These are phyloP conservation scores for Yponomeuta malinellus DNA, from an alignment of 2,888 invertebrate genomes.

Conservation along the genomic window DNA sequence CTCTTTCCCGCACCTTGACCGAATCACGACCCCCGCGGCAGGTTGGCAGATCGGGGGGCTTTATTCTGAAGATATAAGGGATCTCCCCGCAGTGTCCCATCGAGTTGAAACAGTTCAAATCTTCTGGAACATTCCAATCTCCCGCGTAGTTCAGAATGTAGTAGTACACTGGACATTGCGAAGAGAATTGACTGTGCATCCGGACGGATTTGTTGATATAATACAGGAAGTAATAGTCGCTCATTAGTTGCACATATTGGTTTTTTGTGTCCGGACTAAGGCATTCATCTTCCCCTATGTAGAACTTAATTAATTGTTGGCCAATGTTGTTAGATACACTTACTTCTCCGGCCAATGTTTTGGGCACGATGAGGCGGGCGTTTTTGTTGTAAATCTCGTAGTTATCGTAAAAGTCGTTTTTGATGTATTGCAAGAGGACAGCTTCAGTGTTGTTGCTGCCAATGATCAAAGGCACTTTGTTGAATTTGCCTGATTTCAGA, in stretches of 20 bases:
- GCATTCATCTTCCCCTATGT: conserved; percentile 46
- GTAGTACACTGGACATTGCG: conserved; percentile 53
- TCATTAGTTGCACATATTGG: conserved; percentile 57
- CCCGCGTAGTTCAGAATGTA: conserved; percentile 56
- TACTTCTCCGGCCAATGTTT: conserved; percentile 40
- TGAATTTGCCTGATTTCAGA: conserved; percentile 56
- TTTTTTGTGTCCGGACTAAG: conserved; percentile 46
- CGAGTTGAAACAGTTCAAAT: conserved; percentile 42
- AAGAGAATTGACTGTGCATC: conserved; percentile 45
- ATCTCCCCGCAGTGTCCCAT: conserved; percentile 57
- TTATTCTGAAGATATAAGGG: conserved; percentile 54
- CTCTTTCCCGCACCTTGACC: conserved; percentile 45
- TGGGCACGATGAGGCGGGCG: conserved; percentile 48
- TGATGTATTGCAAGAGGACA: conserved; percentile 39
- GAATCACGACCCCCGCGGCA: conserved; percentile 56
- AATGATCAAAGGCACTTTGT: conserved; percentile 63
- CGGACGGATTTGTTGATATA: conserved; percentile 56
- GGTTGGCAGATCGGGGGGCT: conserved; percentile 29
- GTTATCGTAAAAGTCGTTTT: conserved; percentile 41
- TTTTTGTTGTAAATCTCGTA: conserved; percentile 52
- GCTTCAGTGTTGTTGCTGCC: conserved; percentile 60
- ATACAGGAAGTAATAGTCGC: conserved; percentile 60
- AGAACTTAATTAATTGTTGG: conserved; percentile 52
- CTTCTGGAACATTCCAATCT: conserved; percentile 49
- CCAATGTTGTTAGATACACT: conserved; percentile 43